phyloP scores from a whole-genome alignment of 1,140 invertebrate species.

The Cyclina sinensis region DNA sequence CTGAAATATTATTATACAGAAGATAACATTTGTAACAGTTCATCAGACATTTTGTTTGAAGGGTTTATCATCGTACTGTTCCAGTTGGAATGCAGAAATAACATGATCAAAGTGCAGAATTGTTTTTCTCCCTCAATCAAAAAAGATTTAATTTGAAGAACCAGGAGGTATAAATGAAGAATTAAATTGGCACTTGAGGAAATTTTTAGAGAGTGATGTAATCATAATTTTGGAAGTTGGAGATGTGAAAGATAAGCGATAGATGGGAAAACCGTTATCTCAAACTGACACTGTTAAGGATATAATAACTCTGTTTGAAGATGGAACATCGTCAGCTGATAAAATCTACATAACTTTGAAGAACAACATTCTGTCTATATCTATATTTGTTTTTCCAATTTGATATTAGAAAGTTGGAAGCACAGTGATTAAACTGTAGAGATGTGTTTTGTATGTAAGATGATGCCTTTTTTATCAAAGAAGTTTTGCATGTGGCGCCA shows the following conservation, averaged over 20 bases:
- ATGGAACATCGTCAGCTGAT: not conserved
- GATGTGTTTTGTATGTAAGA: not conserved
- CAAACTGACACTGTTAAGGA: not conserved
- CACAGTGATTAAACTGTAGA: not conserved
- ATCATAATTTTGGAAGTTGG: constrained; percentile 20
- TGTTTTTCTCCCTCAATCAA: not conserved
- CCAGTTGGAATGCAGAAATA: not conserved
- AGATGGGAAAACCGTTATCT: not conserved
- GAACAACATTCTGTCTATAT: not conserved
- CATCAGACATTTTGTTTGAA: no score
- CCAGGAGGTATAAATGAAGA: not conserved
- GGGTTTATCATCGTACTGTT: no score
- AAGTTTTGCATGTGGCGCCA: no score
- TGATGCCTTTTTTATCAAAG: no score
- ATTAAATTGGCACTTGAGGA: constrained; percentile 1
- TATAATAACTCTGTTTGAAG: constrained; percentile 6
- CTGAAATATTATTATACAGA: no score
- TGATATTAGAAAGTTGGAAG: not conserved
- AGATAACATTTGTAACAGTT: no score
- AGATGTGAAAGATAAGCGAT: not conserved
- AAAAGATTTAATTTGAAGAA: not conserved
- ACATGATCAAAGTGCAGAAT: no score
- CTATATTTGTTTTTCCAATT: not conserved
- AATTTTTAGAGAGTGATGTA: not conserved
- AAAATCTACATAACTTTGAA: not conserved